Percentiles rank a stretch among this genome's conserved stretches.
Evolutionary conservation across 2,113 vertebrate species (phyloP).

Genomic region (Microcebus tavaratra): DNA sequence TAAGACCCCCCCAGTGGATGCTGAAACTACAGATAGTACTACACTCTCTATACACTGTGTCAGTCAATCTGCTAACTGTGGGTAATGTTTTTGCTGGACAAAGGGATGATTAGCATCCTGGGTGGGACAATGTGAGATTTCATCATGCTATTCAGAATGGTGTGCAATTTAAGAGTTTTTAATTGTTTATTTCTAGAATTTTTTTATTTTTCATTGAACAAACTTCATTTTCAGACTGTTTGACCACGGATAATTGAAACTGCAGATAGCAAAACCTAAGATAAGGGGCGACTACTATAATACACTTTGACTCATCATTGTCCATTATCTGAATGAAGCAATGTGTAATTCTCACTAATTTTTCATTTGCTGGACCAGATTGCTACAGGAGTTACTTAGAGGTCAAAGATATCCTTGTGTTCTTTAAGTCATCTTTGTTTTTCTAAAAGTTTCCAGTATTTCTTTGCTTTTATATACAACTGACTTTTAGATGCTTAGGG

Average conservation of each 20-base stretch:
- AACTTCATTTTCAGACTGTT: neutral
- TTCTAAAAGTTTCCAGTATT: constrained; percentile 22
- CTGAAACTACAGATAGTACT: neutral
- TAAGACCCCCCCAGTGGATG: neutral
- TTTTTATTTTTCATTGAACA: neutral
- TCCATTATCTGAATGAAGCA: neutral
- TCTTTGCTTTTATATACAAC: constrained; percentile 45
- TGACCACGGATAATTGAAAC: neutral
- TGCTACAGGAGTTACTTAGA: neutral
- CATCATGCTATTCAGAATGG: neutral
- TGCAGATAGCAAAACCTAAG: neutral
- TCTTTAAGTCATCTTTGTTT: constrained; percentile 50
- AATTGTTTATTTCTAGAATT: neutral
- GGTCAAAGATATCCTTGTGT: neutral
- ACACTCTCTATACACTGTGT: neutral
- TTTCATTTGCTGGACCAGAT: neutral
- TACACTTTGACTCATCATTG: neutral
- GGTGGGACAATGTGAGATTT: neutral
- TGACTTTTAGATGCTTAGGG: constrained; percentile 56
- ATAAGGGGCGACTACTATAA: neutral
- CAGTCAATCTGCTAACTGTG: neutral
- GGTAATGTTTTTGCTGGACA: neutral
- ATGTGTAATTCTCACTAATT: neutral
- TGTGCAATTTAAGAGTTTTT: neutral
- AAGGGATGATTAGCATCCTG: neutral